Base-by-base conservation (phyloP, 2,888 invertebrate species). In the Chymomyza amoena region DNA sequence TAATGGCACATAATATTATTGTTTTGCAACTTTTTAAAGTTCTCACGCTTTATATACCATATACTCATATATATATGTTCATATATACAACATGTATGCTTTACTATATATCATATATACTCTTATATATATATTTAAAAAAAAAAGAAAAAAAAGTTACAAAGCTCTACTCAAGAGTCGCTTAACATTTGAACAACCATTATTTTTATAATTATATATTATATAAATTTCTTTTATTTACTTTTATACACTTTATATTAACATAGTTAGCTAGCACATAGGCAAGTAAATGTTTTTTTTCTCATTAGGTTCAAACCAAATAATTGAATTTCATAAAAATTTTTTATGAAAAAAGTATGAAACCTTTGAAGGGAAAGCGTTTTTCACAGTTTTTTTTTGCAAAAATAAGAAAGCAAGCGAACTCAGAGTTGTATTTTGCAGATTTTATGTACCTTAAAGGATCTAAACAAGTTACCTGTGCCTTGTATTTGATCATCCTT, bases 1-100 rank as follows among this genome's bases (percentile, higher is more conserved):
- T 91, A 91, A 91, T 90, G 91, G 91, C 91, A 91, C 91, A 92
- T 90, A 88, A 84, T 90, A 89, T 91, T 91, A 91, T 91, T 91
- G 91, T 90, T 90, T 90, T 86, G 81, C 77, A 88, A 79, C 75
- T 74, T 16, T 68, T 79, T 73, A 63, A 69, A 66, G 68, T 69
- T 57, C n/a, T 57, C 6, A 70, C 68, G 66, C 69, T 64, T 75
- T 62, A 32, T 70, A 28, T 69, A 52, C 16, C 60, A 18, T 65
- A 62, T 61, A 67, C 9, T 32, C 62, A 57, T 51, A 60, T 69
- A 57, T 51, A 60, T 69, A 50, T 59, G 32, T 70, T 67, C 70
- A 64, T 68, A 52, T 68, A 45, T 45, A 45, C 39, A 45, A 45
- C 39, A 45, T 45, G 39, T 45, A 45, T 45, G 39, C 39, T 2